Percentiles rank a stretch among this genome's conserved stretches.
Evolutionary conservation across 2,888 invertebrate genomes (phyloP).

Genomic region (Odontocolon sp.): DNA sequence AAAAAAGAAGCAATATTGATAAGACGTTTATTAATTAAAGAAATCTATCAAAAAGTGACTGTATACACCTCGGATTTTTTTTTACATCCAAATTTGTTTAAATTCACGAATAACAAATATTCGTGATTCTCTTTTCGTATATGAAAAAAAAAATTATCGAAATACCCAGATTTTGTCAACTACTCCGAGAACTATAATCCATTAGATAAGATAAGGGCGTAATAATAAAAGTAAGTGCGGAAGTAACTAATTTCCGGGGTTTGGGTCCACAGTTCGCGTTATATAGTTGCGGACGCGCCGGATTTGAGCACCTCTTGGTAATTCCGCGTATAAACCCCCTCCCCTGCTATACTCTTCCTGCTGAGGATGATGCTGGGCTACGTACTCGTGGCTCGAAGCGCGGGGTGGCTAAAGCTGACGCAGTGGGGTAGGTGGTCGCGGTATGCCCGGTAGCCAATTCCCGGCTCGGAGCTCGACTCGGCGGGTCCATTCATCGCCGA

Average conservation of each 20-base stretch:
- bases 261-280: constrained; percentile 19
- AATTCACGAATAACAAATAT: too few species aligned
- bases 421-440: constrained; percentile 79
- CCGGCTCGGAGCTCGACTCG: constrained; percentile 79
- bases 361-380: constrained; percentile 25
- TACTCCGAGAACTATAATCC: too few species aligned
- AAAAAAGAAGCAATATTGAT: too few species aligned
- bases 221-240: constrained; percentile 33
- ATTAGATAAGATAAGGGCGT: too few species aligned
- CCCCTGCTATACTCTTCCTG: constrained; percentile 25
- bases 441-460: constrained; percentile 80
- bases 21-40: neutral
- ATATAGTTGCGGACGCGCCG: constrained; percentile 19
- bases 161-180: too few species aligned
- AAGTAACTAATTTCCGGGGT: constrained; percentile 53
- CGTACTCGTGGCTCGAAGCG: constrained; percentile 43
- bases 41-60: too few species aligned
- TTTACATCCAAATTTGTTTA: neutral
- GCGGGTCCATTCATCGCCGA: constrained; percentile 81
- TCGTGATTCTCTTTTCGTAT: too few species aligned
- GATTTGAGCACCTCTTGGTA: constrained; percentile 73
- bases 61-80: neutral
- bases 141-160: too few species aligned
- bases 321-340: constrained; percentile 57
- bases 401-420: constrained; percentile 77